Base-by-base conservation (phyloP, 2,797 vertebrate genomes). In the Pseudochirops cupreus region DNA sequence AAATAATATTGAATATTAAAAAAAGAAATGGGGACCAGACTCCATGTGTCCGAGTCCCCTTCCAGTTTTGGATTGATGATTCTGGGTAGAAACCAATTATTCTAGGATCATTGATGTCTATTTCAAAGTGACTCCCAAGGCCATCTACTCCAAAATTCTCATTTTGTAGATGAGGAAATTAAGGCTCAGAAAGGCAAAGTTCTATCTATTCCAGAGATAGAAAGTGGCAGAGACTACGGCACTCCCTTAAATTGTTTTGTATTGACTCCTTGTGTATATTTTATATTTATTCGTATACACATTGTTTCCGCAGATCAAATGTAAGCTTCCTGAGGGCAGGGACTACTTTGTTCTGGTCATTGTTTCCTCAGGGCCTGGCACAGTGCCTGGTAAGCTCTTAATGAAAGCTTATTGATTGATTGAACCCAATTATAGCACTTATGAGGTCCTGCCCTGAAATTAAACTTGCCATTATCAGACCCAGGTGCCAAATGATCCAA, bases 391-490 rank as follows among this genome's bases (percentile, higher is more conserved):
- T 4, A 18, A 74, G 33, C 33, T 18, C 58, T 59, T 31, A 74
- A 74, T 74, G 26, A 74, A n/a, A n/a, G 33, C 14, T 39, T 74
- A 74, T n/a, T n/a, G 16, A 74, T 74, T n/a, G 33, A 18, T 39
- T 74, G 5, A n/a, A 39, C 93, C 94, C 29, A 92, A 46, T 92
- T 94, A 94, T 33, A 87, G 7, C 74, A 93, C 29, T 2, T 91
- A 2, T 93, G 74, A 95, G 57, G n/a, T 52, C 9, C 67, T 94
- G 24, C 56, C n/a, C 94, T 95, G 26, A 96, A 92, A 91, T 92
- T 93, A 95, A 74, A 92, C 91, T 14, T 91, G 52, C 24, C 58
- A 29, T 50, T 56, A 13, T 16, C 54, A 90, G 56, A 39, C 54
- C 16, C 53, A 92, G 46, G 4, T 95, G n/a, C 14, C n/a, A 93